Evolutionary conservation across 2,888 invertebrate genomes (phyloP).

Genomic region (Platerodrilus igneus): DNA sequence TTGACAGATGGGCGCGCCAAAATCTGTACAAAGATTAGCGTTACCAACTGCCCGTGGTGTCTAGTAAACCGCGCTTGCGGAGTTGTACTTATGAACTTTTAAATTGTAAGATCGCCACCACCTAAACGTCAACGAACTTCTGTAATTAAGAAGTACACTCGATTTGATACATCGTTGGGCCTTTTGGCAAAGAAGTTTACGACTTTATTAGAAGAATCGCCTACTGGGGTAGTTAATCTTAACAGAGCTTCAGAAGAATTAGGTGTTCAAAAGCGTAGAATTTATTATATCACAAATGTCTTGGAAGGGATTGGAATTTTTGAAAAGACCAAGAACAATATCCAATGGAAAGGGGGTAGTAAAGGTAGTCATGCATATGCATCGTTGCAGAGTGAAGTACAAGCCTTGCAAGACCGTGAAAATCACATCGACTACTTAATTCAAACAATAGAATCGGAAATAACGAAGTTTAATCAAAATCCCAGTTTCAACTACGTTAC

Average conservation of each 20-base stretch:
- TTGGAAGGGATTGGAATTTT: constrained; percentile 93
- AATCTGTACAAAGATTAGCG: too few relatives aligned
- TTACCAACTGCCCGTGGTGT: too few relatives aligned
- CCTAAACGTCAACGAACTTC: constrained; percentile 46
- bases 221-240: constrained; percentile 85
- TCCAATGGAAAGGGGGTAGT: constrained; percentile 87
- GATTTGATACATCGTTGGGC: constrained; percentile 92
- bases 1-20: too few relatives aligned
- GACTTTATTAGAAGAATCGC: constrained; percentile 78
- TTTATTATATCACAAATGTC: constrained; percentile 96
- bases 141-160: constrained; percentile 46
- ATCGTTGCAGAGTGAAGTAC: constrained; percentile 56
- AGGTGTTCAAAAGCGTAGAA: constrained; percentile 90
- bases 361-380: constrained; percentile 38
- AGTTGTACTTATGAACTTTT: too few relatives aligned
- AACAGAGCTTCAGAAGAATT: constrained; percentile 85
- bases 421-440: constrained; percentile 68
- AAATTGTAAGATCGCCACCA: too few relatives aligned
- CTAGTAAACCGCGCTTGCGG: too few relatives aligned
- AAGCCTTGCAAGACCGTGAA: constrained; percentile 70
- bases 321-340: constrained; percentile 96
- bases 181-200: constrained; percentile 95
- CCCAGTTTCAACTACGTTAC: constrained; percentile 83
- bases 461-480: constrained; percentile 66
- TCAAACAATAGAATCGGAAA: constrained; percentile 63